Evolutionary conservation across 2,888 invertebrate species (phyloP).

Genomic region (Dryadula phaetusa): DNA sequence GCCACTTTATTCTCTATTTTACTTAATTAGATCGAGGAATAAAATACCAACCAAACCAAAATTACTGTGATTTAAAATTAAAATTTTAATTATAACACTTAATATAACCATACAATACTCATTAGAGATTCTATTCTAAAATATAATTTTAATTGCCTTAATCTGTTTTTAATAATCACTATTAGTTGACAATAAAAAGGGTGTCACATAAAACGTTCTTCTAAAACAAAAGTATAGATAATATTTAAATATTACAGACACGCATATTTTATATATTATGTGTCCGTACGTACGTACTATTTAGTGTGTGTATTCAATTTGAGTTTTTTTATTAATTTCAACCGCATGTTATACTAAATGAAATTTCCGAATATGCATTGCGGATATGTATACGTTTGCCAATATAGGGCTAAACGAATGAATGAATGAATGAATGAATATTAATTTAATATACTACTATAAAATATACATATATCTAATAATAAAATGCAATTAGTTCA

Average conservation of each 20-base stretch:
- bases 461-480: not conserved
- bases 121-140: too few species aligned
- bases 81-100: too few species aligned
- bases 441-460: conserved; percentile 4
- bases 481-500: not conserved
- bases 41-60: too few species aligned
- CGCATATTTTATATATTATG: not conserved
- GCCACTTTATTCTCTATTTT: not conserved
- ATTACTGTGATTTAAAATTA: too few species aligned
- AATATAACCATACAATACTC: too few species aligned
- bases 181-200: too few species aligned
- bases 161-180: too few species aligned
- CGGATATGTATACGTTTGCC: conserved; percentile 5
- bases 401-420: not conserved
- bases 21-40: too few species aligned
- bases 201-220: too few species aligned
- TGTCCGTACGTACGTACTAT: not conserved
- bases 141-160: too few species aligned
- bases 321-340: conserved; percentile 17
- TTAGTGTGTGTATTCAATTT: not conserved
- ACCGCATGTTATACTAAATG: conserved; percentile 16
- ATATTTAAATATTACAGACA: too few species aligned
- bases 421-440: not conserved
- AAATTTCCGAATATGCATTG: conserved; percentile 3
- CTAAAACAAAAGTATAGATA: too few species aligned